Evolutionary conservation across 2,113 vertebrate species (phyloP), one percentile per base, ranked within the genome.

Genomic region (Erpornis zantholeuca): DNA sequence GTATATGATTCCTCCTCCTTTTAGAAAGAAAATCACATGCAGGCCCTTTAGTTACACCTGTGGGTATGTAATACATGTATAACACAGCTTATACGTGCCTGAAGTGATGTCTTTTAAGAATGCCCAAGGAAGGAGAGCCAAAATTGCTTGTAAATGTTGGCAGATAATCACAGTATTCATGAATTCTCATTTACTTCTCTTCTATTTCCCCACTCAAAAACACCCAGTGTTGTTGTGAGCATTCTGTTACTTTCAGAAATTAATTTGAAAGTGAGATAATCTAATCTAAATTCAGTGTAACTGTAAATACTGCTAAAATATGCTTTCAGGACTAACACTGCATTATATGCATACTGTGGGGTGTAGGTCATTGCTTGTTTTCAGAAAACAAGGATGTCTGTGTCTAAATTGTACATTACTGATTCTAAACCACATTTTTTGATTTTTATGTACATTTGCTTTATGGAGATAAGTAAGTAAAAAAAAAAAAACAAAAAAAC

Each of bases 311-410:
- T 92, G 84, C 90, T 94, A 77, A 96, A 85, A 86, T 96, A 95
- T 92, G 86, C 81, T 92, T 90, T 92, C 59, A 56, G 35, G 87
- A 54, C 90, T 81, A 79, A 44, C 3, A 38, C 82, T 90, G 52
- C 47, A 72, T 95, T 94, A 35, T 52, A 13, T 77, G 45, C 83
- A 27, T 88, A 45, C 65, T 31, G 61, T 40, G 61, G 76, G 65
- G 31, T 82, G 23, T 35, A 86, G 95, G 91, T 95, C 90, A 70
- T 21, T 70, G 60, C 61, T 75, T 97, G 93, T 94, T 97, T 96
- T 97, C 90, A 82, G 79, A 94, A 68, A 93, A 95, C 92, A 95
- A 95, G 78, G 64, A 87, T 96, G 96, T 87, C 88, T 90, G 60
- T 91, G 73, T 90, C 44, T 86, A 85, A 92, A 68, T 96, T 96